Percentiles rank a stretch among this genome's conserved stretches.
These are phyloP conservation scores for Lingula anatina DNA, from an alignment of 2,888 invertebrate genomes.

Conservation along the genomic window DNA sequence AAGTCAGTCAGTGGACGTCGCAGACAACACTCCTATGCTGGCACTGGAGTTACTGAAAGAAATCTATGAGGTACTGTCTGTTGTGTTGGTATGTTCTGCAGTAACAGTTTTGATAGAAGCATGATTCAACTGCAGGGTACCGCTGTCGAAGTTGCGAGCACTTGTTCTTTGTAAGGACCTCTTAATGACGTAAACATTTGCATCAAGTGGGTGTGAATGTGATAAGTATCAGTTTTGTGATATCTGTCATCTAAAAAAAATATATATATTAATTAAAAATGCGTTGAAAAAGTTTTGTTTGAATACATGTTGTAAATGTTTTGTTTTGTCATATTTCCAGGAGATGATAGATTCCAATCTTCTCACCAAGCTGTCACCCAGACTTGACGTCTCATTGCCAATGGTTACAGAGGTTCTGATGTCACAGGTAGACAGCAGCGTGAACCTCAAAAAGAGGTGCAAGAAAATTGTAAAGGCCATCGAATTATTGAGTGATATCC, in stretches of 20 bases:
- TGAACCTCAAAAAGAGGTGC: constrained; percentile 24
- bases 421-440: constrained; percentile 10
- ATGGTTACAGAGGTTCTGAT: constrained; percentile 24
- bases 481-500: constrained; percentile 23
- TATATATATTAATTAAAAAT: too few species aligned
- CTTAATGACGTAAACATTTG: too few species aligned
- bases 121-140: too few species aligned
- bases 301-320: too few species aligned
- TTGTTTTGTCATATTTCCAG: constrained; percentile 13
- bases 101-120: too few species aligned
- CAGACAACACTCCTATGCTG: constrained; percentile 22
- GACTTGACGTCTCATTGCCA: constrained; percentile 27
- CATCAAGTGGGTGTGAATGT: too few species aligned
- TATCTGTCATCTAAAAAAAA: too few species aligned
- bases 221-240: too few species aligned
- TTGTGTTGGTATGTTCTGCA: too few species aligned
- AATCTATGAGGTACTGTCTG: constrained; percentile 25
- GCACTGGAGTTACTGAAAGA: constrained; percentile 34
- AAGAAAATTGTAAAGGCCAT: constrained; percentile 31
- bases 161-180: too few species aligned
- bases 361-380: constrained; percentile 12
- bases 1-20: constrained; percentile 28
- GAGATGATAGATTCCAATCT: constrained; percentile 27
- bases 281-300: too few species aligned
- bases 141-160: too few species aligned